Evolutionary conservation across 2,113 vertebrate genomes (phyloP).

Genomic region (Melanerpes formicivorus): DNA sequence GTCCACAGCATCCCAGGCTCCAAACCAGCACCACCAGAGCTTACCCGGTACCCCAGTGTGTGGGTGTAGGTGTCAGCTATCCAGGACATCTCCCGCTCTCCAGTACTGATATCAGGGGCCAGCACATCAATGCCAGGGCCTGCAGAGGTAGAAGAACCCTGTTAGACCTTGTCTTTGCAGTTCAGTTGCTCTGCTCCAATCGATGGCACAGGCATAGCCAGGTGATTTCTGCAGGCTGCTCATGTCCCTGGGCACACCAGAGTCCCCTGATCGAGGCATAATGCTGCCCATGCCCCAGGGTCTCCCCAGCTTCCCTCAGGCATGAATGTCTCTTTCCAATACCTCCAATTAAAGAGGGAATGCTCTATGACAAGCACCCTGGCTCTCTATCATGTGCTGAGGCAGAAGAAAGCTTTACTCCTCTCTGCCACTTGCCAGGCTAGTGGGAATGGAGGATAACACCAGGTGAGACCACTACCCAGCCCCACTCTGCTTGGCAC

Average conservation of each 20-base stretch:
- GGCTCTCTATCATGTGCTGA: accelerated
- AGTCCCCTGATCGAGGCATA: too few relatives aligned
- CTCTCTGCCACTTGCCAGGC: too few relatives aligned
- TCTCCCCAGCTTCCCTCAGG: neutral
- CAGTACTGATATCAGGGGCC: slow-evolving; percentile 86
- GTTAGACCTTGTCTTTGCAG: neutral
- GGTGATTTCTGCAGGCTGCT: neutral
- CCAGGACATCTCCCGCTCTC: slow-evolving; percentile 90
- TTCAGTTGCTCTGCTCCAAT: neutral
- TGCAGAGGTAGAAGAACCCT: neutral
- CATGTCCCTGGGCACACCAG: neutral
- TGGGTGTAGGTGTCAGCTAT: slow-evolving; percentile 86
- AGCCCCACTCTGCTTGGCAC: accelerated
- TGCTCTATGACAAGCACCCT: neutral
- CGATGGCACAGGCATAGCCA: neutral
- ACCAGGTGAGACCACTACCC: neutral
- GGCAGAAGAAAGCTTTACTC: neutral
- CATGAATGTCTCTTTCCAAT: neutral
- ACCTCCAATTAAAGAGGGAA: neutral
- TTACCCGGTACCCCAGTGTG: slow-evolving; percentile 82
- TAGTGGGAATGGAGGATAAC: neutral
- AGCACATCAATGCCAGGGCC: slow-evolving; percentile 87
- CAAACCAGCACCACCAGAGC: neutral
- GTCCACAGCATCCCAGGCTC: neutral
- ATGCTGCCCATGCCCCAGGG: neutral